These are phyloP conservation scores for Sternotherus odoratus DNA, from an alignment of 2,797 vertebrate species.

Conservation along the genomic window DNA sequence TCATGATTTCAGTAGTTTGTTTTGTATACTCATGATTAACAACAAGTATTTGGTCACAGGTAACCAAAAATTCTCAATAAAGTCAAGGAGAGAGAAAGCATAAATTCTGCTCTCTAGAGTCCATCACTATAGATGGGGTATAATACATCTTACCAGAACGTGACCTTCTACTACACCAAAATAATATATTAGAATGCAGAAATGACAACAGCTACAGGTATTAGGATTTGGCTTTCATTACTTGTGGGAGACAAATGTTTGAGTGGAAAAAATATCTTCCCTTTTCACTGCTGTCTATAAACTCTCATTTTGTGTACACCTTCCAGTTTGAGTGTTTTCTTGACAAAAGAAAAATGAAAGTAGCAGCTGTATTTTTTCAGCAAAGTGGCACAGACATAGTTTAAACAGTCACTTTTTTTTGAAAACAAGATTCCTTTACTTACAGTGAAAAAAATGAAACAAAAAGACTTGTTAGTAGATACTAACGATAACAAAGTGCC, in stretches of 20 bases:
- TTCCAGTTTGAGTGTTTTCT: slow-evolving; percentile 61
- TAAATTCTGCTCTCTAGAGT: not conserved
- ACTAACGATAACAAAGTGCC: slow-evolving; percentile 54
- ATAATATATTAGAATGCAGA: slow-evolving; percentile 58
- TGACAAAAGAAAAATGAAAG: slow-evolving; percentile 73
- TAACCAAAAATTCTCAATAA: slow-evolving; percentile 62
- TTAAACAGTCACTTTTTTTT: slow-evolving; percentile 57
- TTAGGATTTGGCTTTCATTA: slow-evolving; percentile 13
- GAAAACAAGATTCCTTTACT: slow-evolving; percentile 40
- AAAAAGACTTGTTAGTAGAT: slow-evolving; percentile 44
- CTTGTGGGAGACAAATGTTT: slow-evolving; percentile 28
- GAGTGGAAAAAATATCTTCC: slow-evolving; percentile 24
- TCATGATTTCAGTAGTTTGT: slow-evolving; percentile 14
- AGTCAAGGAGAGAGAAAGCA: slow-evolving; percentile 30
- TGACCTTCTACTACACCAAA: slow-evolving; percentile 42
- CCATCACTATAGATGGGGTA: slow-evolving; percentile 39
- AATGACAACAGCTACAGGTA: slow-evolving; percentile 29
- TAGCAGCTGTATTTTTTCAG: slow-evolving; percentile 59
- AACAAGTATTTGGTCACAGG: slow-evolving; percentile 50
- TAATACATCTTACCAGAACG: slow-evolving; percentile 40
- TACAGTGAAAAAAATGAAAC: slow-evolving; percentile 43
- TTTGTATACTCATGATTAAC: slow-evolving; percentile 53
- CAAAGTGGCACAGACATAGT: slow-evolving; percentile 57
- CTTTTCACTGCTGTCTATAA: slow-evolving; percentile 52
- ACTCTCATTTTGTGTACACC: slow-evolving; percentile 46